Evolutionary conservation across 2,113 vertebrate species (phyloP), one percentile per base, ranked within the genome.

Genomic region (Apodemus speciosus): DNA sequence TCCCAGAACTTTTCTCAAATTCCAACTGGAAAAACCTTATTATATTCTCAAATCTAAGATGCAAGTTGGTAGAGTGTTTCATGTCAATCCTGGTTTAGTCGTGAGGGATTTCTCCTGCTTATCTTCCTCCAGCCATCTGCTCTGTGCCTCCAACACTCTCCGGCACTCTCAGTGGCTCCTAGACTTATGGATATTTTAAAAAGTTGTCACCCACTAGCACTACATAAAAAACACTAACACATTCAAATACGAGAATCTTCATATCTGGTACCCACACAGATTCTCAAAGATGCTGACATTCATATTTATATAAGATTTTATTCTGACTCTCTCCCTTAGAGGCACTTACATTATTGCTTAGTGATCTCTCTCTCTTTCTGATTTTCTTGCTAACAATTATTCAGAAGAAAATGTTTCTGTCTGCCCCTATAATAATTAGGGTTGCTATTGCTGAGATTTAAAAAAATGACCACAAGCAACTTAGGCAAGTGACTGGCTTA

Each of bases 301-400:
- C 23, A 9, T 35, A 58, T 35, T 68, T 92, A 56, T 9, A 14
- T 56, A 11, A 3, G 0, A 35, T 68, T 43, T 6, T 6, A 25
- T 32, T 72, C 27, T 43, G 40, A 20, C 32, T 20, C 20, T 16
- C 3, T 53, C 1, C 30, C 38, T 43, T 43, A 9, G 11, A 27
- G 32, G 18, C 25, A 83, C 38, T n/a, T 20, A 20, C 9, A 85
- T 32, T 25, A 40, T 35, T 27, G 51, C 30, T 69, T n/a, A 68
- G 7, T 13, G 5, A 1, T n/a, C 27, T 69, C 16, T 2, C 16
- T 2, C 0, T 92, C 40, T 25, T 1, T 60, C 4, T 30, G 1
- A n/a, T 4, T n/a, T 25, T 4, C 25, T 51, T 68, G 5, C 23
- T 73, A 73, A 71, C 21, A 49, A 6, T 16, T 32, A 72, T 30